These are phyloP conservation scores for Bombylius discolor DNA, from an alignment of 2,888 invertebrate species.

Conservation along the genomic window DNA sequence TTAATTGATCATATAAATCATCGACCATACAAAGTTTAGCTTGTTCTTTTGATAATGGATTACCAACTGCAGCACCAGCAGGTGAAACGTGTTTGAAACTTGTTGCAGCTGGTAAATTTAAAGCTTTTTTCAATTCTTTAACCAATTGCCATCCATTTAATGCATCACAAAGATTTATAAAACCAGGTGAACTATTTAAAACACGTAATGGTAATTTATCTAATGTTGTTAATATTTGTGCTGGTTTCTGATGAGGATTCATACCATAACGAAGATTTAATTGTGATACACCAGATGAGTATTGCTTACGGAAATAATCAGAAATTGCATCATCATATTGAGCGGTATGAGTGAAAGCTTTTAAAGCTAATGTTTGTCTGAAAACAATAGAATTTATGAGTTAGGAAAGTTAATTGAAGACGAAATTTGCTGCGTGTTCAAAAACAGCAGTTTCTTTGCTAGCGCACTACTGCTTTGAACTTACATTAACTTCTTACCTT, in stretches of 20 bases:
- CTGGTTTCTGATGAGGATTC: conserved; percentile 97
- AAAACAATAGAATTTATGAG: no score
- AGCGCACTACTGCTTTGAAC: no score
- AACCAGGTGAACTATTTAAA: conserved; percentile 90
- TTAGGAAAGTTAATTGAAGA: no score
- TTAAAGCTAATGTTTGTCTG: conserved; percentile 67
- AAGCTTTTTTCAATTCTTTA: conserved; percentile 64
- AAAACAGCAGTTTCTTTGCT: no score
- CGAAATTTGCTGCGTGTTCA: no score
- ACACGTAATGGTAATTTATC: conserved; percentile 73
- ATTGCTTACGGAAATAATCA: conserved; percentile 88
- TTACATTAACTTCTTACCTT: conserved; percentile 14
- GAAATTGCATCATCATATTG: conserved; percentile 90
- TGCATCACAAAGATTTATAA: conserved; percentile 94
- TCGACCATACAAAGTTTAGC: conserved; percentile 88
- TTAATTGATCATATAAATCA: conserved; percentile 58
- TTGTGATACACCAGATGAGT: conserved; percentile 63
- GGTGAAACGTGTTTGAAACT: conserved; percentile 99
- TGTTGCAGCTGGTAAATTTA: conserved; percentile 79
- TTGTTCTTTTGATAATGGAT: conserved; percentile 61
- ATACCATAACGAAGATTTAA: conserved; percentile 83
- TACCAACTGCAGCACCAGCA: conserved; percentile 88
- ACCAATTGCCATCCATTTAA: conserved; percentile 97
- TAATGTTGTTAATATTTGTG: conserved; percentile 73
- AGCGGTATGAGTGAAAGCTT: conserved; percentile 94